Evolutionary conservation across 2,797 vertebrate species (phyloP), one percentile per base, ranked within the genome.

Genomic region (Betta splendens): DNA sequence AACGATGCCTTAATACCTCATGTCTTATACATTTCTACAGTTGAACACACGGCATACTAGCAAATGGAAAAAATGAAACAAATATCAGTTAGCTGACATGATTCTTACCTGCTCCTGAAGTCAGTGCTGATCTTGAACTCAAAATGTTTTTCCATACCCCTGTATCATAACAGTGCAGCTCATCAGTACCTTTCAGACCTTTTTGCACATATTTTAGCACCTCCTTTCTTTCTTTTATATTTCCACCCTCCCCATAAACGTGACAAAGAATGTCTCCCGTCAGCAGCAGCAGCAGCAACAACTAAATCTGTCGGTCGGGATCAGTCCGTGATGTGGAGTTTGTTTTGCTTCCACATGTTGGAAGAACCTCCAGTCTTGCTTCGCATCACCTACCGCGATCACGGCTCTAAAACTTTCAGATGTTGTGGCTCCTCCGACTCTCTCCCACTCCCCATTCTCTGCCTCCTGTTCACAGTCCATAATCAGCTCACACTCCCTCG

Each of bases 331-430:
- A 68, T 74, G 68, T 75, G 78, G 77, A 77, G 81, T 80, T 81
- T 87, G 68, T 76, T 82, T 80, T 45, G 32, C 57, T 54, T 79
- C 53, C 64, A 79, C 58, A 43, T 57, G 73, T 73, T 87, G 80
- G 85, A 84, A 55, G 72, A 83, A 78, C 72, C 82, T 79, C 76
- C 75, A 66, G 83, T 89, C 75, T 84, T 43, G 68, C 58, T 78
- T 42, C 39, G 75, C 85, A 85, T 88, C 89, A 87, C 70, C 69
- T 79, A 77, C 71, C 13, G 42, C 58, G 69, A 84, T 84, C 81
- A 70, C 85, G 77, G 85, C 77, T 87, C 87, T 86, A 61, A 86
- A 90, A 85, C 81, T 84, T 88, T 82, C 81, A 84, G 75, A 74
- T 76, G 82, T 76, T 75, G 66, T 39, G 60, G 75, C 75, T 71